Base-by-base conservation (phyloP, 1,140 invertebrate genomes). In the Drosophila tani region DNA sequence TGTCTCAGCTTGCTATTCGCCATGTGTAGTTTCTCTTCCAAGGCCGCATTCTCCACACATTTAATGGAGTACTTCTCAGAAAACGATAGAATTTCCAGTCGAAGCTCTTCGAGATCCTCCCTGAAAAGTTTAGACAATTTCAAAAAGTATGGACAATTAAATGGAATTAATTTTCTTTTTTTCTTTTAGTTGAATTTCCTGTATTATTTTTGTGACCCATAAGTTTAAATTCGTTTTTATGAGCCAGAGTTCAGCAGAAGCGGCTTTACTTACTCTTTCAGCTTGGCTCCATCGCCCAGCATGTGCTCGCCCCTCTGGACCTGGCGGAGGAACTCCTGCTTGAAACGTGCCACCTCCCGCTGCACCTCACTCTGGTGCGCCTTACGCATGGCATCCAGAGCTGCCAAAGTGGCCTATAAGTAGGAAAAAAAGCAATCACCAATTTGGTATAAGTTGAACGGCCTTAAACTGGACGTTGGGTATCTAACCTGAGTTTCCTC, bases 291-390 rank as follows among this genome's bases (percentile, higher is more conserved):
- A 57, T 91, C 90, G 2, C 81, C 81, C 3, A 73, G 70, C 27
- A 88, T 80, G 45, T 92, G 81, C 57, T 95, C 94, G 9, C 94
- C 94, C 7, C 94, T 93, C 55, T 92, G 95, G 82, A 96, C 94
- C 90, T 97, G 95, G 55, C 95, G 95, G n/a, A 96, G 92, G 87
- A 97, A 97, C 91, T 98, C 97, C 60, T 96, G 94, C 91, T 98
- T 98, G 92, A 98, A 98, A 91, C 96, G 97, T 15, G 96, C 94
- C 14, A 98, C 96, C 93, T 98, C 97, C 53, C 96, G 95, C 81
- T 98, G 96, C 24, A 98, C 96, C 92, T 99, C 97, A 74, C 96
- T 96, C 93, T 98, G 97, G 92, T 99, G 98, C 1, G 97, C 97
- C 93, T 98, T 98, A 45, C 97, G 95, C 96, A 99, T 98, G 5